A percentile compares a stretch with the other conserved stretches of the same genome.
Evolutionary conservation across 2,888 invertebrate species (phyloP).

Genomic region (Periphyllus acericola): DNA sequence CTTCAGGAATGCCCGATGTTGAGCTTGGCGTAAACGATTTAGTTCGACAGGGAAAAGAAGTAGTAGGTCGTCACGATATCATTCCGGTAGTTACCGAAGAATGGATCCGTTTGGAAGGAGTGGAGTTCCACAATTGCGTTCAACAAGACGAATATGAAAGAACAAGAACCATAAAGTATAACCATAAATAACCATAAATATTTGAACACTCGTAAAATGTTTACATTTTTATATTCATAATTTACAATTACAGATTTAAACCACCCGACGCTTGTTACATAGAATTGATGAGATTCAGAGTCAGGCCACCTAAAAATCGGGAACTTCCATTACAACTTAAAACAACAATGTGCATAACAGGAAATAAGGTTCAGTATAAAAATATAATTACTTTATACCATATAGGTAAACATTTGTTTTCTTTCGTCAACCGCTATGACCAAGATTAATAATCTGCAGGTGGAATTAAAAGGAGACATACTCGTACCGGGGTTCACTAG

Average conservation of each 20-base stretch:
- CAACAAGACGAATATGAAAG: constrained; percentile 89
- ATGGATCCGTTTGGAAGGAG: constrained; percentile 95
- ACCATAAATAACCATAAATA: no score
- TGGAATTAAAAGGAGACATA: constrained; percentile 94
- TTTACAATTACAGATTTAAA: constrained; percentile 77
- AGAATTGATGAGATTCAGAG: constrained; percentile 94
- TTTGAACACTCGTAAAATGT: no score
- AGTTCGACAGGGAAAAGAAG: constrained; percentile 97
- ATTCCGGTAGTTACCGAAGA: constrained; percentile 98
- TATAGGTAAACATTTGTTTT: no score
- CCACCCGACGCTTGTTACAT: constrained; percentile 98
- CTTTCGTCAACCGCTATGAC: no score
- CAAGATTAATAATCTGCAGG: constrained; percentile 69
- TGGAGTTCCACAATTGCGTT: constrained; percentile 94
- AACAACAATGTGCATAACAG: constrained; percentile 86
- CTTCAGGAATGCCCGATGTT: constrained; percentile 88
- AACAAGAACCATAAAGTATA: constrained; percentile 85
- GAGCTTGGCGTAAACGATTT: constrained; percentile 98
- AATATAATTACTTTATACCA: not conserved
- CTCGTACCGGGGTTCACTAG: constrained; percentile 97
- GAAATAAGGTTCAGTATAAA: constrained; percentile 75
- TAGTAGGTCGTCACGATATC: constrained; percentile 98
- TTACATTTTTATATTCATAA: not conserved
- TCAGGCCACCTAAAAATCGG: constrained; percentile 93
- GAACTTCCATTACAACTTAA: constrained; percentile 96